Conservation (phyloP, 2,797 vertebrate genomes). For the Eidolon dupreanum region DNA sequence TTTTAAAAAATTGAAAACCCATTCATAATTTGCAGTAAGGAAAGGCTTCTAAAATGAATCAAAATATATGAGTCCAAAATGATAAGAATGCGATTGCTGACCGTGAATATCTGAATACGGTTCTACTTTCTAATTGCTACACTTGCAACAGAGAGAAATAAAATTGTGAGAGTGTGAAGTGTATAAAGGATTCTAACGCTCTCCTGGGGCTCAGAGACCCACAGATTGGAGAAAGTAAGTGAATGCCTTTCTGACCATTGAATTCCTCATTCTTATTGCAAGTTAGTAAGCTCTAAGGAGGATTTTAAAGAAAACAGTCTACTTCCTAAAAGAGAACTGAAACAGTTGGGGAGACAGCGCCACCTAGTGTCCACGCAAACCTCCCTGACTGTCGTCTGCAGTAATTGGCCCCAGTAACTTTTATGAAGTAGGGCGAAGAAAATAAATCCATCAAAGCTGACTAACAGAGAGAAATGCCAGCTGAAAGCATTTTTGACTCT, state of each 20-base stretch:
- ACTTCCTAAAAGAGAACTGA: conserved; percentile 38
- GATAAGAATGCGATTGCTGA: background rate
- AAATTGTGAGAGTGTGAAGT: conserved; percentile 76
- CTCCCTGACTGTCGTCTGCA: conserved; percentile 54
- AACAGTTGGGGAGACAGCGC: conserved; percentile 82
- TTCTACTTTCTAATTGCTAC: conserved; percentile 53
- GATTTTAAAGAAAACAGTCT: conserved; percentile 23
- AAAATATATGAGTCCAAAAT: conserved; percentile 4
- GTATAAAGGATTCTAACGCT: conserved; percentile 70
- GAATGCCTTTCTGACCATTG: conserved; percentile 64
- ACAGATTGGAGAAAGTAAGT: conserved; percentile 65
- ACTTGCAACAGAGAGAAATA: conserved; percentile 66
- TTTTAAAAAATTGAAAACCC: background rate
- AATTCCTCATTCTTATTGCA: conserved; percentile 49
- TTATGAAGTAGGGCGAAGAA: conserved; percentile 74
- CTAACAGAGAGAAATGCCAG: conserved; percentile 48
- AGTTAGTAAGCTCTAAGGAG: conserved; percentile 58
- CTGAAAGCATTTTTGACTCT: conserved; percentile 71
- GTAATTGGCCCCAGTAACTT: conserved; percentile 69
- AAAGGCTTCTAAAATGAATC: background rate
- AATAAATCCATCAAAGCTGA: conserved; percentile 68
- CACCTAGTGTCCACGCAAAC: conserved; percentile 83
- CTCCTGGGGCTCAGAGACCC: conserved; percentile 66
- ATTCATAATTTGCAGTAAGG: background rate
- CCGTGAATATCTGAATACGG: background rate